Conservation (phyloP, 2,888 invertebrate species). For the Heteromurus nitidus region DNA sequence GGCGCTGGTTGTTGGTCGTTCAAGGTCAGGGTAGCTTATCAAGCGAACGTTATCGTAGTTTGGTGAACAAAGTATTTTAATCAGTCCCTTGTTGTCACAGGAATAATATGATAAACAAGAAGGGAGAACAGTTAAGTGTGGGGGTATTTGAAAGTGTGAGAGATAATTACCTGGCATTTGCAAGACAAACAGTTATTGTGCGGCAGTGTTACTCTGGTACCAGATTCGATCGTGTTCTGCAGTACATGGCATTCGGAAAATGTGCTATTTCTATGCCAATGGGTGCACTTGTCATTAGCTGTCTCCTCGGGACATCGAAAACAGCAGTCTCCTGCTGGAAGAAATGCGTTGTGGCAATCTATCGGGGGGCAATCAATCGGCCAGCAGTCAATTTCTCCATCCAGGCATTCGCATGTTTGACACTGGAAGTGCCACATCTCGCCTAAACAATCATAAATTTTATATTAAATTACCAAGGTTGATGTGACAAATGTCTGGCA, state of each 20-base stretch:
- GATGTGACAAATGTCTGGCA: background rate
- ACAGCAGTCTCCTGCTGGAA: conserved; percentile 83
- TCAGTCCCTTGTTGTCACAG: no score
- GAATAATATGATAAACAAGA: no score
- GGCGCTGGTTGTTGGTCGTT: no score
- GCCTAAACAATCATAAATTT: conserved; percentile 77
- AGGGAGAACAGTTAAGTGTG: no score
- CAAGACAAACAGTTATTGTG: conserved; percentile 83
- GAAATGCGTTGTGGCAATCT: conserved; percentile 81
- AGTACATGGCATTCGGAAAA: conserved; percentile 80
- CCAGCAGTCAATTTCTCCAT: conserved; percentile 93
- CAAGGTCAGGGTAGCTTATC: no score
- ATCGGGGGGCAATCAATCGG: conserved; percentile 87
- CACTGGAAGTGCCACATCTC: conserved; percentile 94
- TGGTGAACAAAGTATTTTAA: no score
- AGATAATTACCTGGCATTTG: conserved; percentile 82
- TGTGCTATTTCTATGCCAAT: conserved; percentile 75
- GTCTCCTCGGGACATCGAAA: conserved; percentile 80
- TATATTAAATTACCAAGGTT: no score
- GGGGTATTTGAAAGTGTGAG: no score
- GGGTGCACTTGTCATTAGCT: conserved; percentile 71
- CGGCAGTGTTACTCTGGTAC: conserved; percentile 76
- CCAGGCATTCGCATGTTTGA: conserved; percentile 93
- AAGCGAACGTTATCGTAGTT: no score
- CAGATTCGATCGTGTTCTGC: conserved; percentile 76